Base-by-base conservation (phyloP, 2,797 vertebrate species). In the Enteromius mattozi region DNA sequence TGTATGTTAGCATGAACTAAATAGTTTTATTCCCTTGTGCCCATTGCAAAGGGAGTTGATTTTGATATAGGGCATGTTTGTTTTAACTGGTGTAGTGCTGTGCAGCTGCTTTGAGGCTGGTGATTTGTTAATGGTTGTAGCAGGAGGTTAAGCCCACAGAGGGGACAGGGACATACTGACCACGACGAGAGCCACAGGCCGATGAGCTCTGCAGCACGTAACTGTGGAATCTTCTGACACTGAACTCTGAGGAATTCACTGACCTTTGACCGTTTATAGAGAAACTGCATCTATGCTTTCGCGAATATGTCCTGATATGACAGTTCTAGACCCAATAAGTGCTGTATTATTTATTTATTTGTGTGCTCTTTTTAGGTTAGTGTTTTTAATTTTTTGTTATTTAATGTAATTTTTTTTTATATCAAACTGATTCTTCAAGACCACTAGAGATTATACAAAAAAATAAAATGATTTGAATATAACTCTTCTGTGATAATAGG, bases 121-220 rank as follows among this genome's bases (percentile, higher is more conserved):
- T 68, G 80, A 81, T 82, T 78, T 82, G 72, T 78, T 82, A 78
- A 78, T 78, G 49, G 45, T 54, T 49, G 63, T 82, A 37, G 33
- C 75, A 82, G 27, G 66, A 79, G 75, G 66, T 72, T 82, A 86
- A 86, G 33, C 51, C 66, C 81, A 82, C 47, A 63, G 45, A 83
- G 35, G 68, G 54, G n/a, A 59, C 1, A 4, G 5, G 72, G 54
- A 69, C 61, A 66, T 17, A 51, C 33, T 70, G 54, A 71, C 66
- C 80, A 70, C 13, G 21, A 4, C 49, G 10, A 69, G 71, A 77
- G 70, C 12, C 27, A 42, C 17, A 78, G 74, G 14, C 68, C 37
- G 75, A 84, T 78, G 82, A 84, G 82, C 82, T 24, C 9, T 47
- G 66, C 13, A 6, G 82, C 82, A 84, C 66, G 82, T 84, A 78